Base-by-base conservation (phyloP, 2,113 vertebrate genomes). In the Syngnathus typhle region DNA sequence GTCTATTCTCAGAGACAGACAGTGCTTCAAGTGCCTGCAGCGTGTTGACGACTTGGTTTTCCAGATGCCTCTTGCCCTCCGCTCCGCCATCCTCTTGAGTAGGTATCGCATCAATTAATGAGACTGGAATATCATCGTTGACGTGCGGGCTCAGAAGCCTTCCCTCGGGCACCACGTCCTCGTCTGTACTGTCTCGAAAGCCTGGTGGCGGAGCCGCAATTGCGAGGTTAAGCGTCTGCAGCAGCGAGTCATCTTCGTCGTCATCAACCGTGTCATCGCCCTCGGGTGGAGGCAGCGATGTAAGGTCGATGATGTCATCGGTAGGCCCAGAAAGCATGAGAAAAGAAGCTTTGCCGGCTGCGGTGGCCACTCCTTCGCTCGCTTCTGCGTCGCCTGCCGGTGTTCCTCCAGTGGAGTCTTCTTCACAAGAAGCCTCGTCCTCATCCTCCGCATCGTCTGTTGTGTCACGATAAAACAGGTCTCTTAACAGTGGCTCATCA, bases 231-330 rank as follows among this genome's bases (percentile, higher is more conserved):
- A 98, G 90, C 1, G 94, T 95, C 73, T 95, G 90, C 56, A 98
- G 89, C 37, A 98, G 87, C 6, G 94, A 89, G 87, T 98, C 95
- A 27, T 96, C 94, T 19, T 91, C 91, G 47, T 98, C 95, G 0
- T 95, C 93, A 36, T 95, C 93, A 16, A 95, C 92, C 13, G 92
- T 93, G 43, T 94, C 92, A 23, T 95, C 95, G 67, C 95, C 96
- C 0, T 95, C 95, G 15, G 96, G 91, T 1, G 90, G 96, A 51
- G 95, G 96, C 72, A 98, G 92, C 2, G 93, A 93, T 0, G 96
- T 98, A 71, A 98, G 91, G 87, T 98, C 96, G 52, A 98, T 98
- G 85, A 98, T 98, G 83, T 98, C 96, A 70, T 98, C 96, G 0
- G 92, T 97, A 38, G 95, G 96, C 61, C 94, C 94, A 0, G 95